Conservation (phyloP, 2,797 vertebrate genomes). For the Micrastur ruficollis region DNA sequence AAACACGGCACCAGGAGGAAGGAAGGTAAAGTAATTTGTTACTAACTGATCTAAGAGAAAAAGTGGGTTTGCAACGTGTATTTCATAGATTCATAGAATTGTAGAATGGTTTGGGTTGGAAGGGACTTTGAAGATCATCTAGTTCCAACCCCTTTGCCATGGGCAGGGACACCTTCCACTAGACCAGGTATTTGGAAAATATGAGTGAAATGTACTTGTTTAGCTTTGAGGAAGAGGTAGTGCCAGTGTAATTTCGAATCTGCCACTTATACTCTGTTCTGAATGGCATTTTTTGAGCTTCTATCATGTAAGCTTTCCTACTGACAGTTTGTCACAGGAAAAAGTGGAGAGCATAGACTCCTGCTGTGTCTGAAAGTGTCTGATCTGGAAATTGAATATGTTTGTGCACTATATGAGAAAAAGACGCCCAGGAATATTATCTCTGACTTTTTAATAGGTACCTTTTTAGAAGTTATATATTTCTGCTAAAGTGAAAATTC, state of each 20-base stretch:
- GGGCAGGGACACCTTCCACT: too few species aligned
- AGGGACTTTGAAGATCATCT: too few species aligned
- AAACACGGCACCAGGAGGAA: not conserved
- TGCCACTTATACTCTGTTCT: slow-evolving; percentile 38
- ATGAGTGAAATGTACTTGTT: slow-evolving; percentile 9
- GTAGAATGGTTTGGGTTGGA: too few species aligned
- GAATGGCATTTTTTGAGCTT: slow-evolving; percentile 26
- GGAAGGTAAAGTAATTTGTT: not conserved
- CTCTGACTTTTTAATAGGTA: not conserved
- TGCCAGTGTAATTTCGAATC: slow-evolving; percentile 34
- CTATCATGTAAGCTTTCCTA: not conserved
- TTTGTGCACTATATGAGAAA: not conserved
- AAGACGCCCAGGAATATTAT: not conserved
- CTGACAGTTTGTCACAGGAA: slow-evolving; percentile 3
- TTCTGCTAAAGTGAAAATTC: not conserved
- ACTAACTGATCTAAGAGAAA: not conserved
- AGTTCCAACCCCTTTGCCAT: too few species aligned
- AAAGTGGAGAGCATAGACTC: not conserved
- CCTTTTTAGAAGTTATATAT: not conserved
- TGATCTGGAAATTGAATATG: not conserved
- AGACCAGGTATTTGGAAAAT: not conserved
- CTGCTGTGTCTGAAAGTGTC: not conserved
- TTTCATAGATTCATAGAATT: too few species aligned
- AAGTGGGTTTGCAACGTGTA: not conserved
- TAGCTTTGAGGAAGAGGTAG: slow-evolving; percentile 18